A percentile compares a stretch with the other conserved stretches of the same genome.
phyloP scores from a whole-genome alignment of 2,888 invertebrate genomes.

The Acleris holmiana region DNA sequence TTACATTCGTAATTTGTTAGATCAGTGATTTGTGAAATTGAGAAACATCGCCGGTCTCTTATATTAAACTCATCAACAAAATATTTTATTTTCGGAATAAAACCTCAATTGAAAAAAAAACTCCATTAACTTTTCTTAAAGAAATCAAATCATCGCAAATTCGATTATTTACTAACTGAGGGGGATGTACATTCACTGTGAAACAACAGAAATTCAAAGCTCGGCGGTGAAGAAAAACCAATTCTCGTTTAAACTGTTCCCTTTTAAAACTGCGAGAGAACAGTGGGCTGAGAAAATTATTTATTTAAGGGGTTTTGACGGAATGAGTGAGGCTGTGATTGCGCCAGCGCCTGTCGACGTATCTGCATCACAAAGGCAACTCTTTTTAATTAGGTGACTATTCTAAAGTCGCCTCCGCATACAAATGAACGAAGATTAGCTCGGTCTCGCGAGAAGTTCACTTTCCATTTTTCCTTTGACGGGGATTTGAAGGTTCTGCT shows the following conservation, averaged over 20 bases:
- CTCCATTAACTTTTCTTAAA: conserved; percentile 7
- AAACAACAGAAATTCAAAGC: conserved; percentile 10
- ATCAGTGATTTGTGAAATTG: conserved; percentile 42
- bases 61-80: conserved; percentile 10
- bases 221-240: conserved; percentile 13
- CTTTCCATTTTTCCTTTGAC: conserved; percentile 61
- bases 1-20: conserved; percentile 39
- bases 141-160: conserved; percentile 7
- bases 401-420: conserved; percentile 64
- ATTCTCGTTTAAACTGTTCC: conserved; percentile 27
- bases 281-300: conserved; percentile 46
- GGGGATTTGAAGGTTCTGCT: conserved; percentile 49
- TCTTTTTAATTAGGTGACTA: conserved; percentile 77
- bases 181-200: background rate
- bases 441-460: conserved; percentile 50
- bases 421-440: conserved; percentile 70
- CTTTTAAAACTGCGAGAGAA: conserved; percentile 26
- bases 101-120: conserved; percentile 11
- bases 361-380: conserved; percentile 75
- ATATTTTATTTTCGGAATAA: conserved; percentile 14
- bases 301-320: conserved; percentile 61
- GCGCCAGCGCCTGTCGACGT: conserved; percentile 58
- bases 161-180: conserved; percentile 9
- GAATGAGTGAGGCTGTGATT: conserved; percentile 62
- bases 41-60: conserved; percentile 20